Base-by-base conservation (phyloP, 2,888 invertebrate species). In the Monoplex corrugatus region DNA sequence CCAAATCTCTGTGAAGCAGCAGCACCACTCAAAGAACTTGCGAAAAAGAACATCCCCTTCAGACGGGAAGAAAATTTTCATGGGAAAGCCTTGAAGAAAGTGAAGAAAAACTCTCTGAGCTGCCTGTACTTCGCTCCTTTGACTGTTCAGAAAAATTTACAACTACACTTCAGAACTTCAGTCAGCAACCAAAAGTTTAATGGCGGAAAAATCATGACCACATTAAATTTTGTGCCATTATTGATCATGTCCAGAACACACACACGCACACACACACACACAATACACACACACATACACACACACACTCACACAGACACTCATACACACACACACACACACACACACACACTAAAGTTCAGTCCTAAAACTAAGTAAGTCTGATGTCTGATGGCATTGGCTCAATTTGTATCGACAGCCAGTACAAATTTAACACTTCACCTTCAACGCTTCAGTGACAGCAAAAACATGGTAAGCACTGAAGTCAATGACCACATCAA, bases 401-500 rank as follows among this genome's bases (percentile, higher is more conserved):
- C 57, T 57, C 2, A 72, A 35, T 38, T n/a, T n/a, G n/a, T n/a
- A n/a, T n/a, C n/a, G n/a, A n/a, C n/a, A n/a, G n/a, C n/a, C n/a
- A 57, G 23, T 57, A 57, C 23, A 68, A 68, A 68, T 19, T 50
- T 50, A 13, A 13, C 78, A 38, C 10, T 72, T 68, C 5, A 88
- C 88, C 88, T 87, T 82, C 57, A 96, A 89, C 3, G 94, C 94
- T 50, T 96, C 95, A 16, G 92, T 91, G n/a, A 96, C 92, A n/a
- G 95, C 95, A 90, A 95, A 92, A 0, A 94, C 93, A 82, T 95
- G 95, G 91, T 96, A 96, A 0, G 95, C 96, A 92, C 96, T 96
- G 92, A 96, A 96, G 91, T 96, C 96, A 13, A 96, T 91, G 10
- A 96, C 96, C 1, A 95, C 94, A 89, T 96, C 96, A 91, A 96